Percentiles rank a stretch among this genome's conserved stretches.
Evolutionary conservation across 2,797 vertebrate genomes (phyloP).

Genomic region (Hipposideros larvatus): DNA sequence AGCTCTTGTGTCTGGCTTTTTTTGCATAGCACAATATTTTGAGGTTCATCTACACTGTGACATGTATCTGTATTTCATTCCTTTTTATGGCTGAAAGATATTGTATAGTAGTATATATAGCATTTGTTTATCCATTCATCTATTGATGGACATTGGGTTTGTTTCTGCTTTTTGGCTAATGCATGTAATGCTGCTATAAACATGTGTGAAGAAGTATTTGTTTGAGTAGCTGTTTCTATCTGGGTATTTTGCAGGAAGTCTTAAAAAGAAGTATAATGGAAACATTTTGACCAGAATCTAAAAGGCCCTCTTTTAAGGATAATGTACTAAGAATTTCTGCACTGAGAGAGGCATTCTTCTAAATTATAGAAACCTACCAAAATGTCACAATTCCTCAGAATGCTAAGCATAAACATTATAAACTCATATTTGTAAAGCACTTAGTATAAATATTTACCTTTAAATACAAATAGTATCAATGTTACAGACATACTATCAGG

Average conservation of each 20-base stretch:
- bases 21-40: not conserved
- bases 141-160: not conserved
- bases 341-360: not conserved
- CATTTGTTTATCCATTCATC: not conserved
- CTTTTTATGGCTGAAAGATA: not conserved
- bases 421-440: not conserved
- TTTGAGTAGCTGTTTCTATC: not conserved
- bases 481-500: not conserved
- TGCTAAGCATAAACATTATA: not conserved
- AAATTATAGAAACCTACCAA: not conserved
- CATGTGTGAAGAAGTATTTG: not conserved
- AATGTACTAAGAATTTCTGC: not conserved
- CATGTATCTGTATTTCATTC: not conserved
- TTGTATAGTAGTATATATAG: not conserved
- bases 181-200: not conserved
- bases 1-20: not conserved
- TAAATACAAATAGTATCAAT: not conserved
- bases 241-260: not conserved
- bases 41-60: not conserved
- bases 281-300: not conserved
- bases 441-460: not conserved
- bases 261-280: not conserved
- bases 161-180: not conserved
- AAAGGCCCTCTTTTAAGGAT: not conserved
- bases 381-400: not conserved